Base-by-base conservation (phyloP, 2,888 invertebrate species). In the Cephonodes hylas region DNA sequence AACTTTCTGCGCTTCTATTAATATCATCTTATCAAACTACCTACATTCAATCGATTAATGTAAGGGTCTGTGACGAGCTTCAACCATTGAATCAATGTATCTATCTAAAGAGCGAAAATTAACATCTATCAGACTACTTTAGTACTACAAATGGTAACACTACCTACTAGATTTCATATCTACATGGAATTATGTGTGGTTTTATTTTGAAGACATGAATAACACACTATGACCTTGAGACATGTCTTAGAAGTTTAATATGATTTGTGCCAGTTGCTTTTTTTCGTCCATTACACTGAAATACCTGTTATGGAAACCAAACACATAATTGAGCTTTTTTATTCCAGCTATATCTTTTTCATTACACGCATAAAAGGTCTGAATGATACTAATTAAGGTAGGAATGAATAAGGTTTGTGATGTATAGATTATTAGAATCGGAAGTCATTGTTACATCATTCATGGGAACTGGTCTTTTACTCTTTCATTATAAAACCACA, bases 141-240 rank as follows among this genome's bases (percentile, higher is more conserved):
- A 65, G 59, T 65, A 70, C 62, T 65, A 67, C 76, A 78, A 81
- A 74, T 75, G 73, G 72, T 78, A 75, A 73, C 66, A 71, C 71
- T 81, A 79, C 57, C 63, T 70, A 70, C 58, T 65, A 46, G 68
- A 65, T 69, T 74, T 73, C 72, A 31, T 77, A 79, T 77, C 79
- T 82, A 81, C 72, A 76, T 62, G 64, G 63, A 23, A 64, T 58
- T 64, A 61, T 68, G 66, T 69, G 70, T 31, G 53, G 27, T 31
- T 53, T 53, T 31, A 31, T 31, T 15, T n/a, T 38, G 38, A 38
- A 10, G 8, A n/a, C 4, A 38, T 2, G 3, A 3, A 53, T 13
- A 6, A n/a, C n/a, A n/a, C n/a, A n/a, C n/a, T n/a, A n/a, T n/a
- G n/a, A n/a, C n/a, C n/a, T n/a, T n/a, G n/a, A n/a, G n/a, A n/a